A percentile compares a stretch with the other conserved stretches of the same genome.
Conservation (phyloP, 2,113 vertebrate species). For the Leptobrachium ailaonicum region DNA sequence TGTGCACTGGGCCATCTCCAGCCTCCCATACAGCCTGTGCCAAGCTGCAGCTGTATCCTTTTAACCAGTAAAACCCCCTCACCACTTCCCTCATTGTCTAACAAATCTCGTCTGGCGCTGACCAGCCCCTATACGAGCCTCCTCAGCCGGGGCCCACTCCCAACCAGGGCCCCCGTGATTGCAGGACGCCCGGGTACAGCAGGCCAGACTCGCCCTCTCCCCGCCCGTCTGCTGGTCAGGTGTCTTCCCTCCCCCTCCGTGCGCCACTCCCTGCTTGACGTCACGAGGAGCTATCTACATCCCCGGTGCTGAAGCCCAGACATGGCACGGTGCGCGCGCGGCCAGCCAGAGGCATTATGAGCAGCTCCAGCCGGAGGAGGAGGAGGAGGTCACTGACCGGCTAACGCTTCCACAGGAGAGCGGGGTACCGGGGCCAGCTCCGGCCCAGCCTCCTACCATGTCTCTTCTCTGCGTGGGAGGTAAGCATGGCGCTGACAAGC, state of each 20-base stretch:
- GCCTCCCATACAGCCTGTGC: too few relatives aligned
- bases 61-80: too few relatives aligned
- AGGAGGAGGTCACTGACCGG: constrained; percentile 22
- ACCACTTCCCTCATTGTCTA: too few relatives aligned
- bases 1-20: too few relatives aligned
- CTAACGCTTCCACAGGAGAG: constrained; percentile 27
- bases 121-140: too few relatives aligned
- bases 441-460: constrained; percentile 9
- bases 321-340: constrained; percentile 29
- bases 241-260: constrained; percentile 22
- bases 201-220: not conserved
- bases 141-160: too few relatives aligned
- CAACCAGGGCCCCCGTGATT: too few relatives aligned
- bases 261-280: constrained; percentile 25
- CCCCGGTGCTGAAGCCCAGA: constrained; percentile 41
- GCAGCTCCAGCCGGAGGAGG: not conserved
- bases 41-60: too few relatives aligned
- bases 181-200: too few relatives aligned
- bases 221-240: constrained; percentile 26
- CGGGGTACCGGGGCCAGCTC: constrained; percentile 13
- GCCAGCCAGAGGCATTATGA: constrained; percentile 20
- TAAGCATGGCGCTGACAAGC: not conserved
- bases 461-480: constrained; percentile 47
- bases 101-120: too few relatives aligned
- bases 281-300: constrained; percentile 44